phyloP scores from a whole-genome alignment of 2,888 invertebrate species.

The Esperia sulphurella region DNA sequence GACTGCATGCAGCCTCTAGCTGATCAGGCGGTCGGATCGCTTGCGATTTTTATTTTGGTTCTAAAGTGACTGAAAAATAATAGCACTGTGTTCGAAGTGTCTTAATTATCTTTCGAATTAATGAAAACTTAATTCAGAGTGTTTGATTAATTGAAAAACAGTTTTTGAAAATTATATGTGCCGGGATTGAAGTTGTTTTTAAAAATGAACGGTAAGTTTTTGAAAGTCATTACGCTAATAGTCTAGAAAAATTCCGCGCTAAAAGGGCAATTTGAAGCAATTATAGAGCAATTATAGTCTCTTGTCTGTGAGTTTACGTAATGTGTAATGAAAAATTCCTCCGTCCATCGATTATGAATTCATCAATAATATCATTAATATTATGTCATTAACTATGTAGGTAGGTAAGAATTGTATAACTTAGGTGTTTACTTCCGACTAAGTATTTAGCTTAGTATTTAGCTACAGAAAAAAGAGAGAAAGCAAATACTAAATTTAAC shows the following conservation, averaged over 20 bases:
- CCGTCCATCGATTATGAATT: not conserved
- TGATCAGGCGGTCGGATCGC: not conserved
- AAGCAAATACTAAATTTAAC: no score
- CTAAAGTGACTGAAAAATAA: no score
- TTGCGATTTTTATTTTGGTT: no score
- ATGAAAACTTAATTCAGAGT: not conserved
- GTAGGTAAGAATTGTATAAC: no score
- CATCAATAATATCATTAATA: not conserved
- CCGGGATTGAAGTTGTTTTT: not conserved
- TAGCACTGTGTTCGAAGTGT: no score
- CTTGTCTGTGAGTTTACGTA: not conserved
- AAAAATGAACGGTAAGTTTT: not conserved
- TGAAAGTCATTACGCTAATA: not conserved
- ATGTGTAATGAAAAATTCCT: not conserved
- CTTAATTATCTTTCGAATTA: no score
- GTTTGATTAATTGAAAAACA: no score
- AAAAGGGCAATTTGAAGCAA: not conserved
- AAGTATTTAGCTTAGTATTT: no score
- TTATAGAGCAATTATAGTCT: not conserved
- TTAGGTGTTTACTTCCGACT: no score
- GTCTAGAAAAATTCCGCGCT: not conserved
- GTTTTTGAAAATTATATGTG: no score
- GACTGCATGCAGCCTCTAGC: constrained; percentile 25
- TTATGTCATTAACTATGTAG: not conserved
- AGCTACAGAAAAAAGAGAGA: no score